A percentile compares a stretch with the other conserved stretches of the same genome.
These are phyloP conservation scores for Opisthograptis luteolata DNA, from an alignment of 2,888 invertebrate species.

Conservation along the genomic window DNA sequence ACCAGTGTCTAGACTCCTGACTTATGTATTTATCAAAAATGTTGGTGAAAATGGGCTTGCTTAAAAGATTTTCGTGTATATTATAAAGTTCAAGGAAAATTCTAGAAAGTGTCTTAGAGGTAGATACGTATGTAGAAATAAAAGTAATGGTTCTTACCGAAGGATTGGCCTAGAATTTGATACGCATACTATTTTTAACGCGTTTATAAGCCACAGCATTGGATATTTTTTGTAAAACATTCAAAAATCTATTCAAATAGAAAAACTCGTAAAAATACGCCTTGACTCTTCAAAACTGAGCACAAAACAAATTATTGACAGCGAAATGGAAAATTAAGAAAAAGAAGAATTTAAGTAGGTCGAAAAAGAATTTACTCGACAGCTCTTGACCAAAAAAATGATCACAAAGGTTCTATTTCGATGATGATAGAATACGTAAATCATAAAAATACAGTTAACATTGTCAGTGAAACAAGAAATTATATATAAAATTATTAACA, in stretches of 20 bases:
- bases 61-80: no score
- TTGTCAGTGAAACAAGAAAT: conserved; percentile 5
- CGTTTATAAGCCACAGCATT: conserved; percentile 27
- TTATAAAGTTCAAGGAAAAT: no score
- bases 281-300: conserved; percentile 4
- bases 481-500: conserved; percentile 9
- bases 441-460: not conserved
- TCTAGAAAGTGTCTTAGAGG: no score
- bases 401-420: not conserved
- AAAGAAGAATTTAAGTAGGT: not conserved
- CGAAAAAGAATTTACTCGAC: no score
- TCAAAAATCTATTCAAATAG: conserved; percentile 5
- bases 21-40: no score
- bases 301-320: conserved; percentile 13
- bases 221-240: conserved; percentile 8
- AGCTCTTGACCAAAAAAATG: no score
- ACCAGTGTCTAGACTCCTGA: no score
- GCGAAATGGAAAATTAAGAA: not conserved
- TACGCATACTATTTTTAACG: conserved; percentile 26
- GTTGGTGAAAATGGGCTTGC: no score
- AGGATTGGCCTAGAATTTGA: conserved; percentile 19
- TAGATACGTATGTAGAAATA: no score
- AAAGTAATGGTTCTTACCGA: conserved; percentile 10
- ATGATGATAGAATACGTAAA: not conserved
- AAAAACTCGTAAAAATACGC: conserved; percentile 14